These are phyloP conservation scores for Stictocephala bisonia DNA, from an alignment of 2,888 invertebrate species.

Conservation along the genomic window DNA sequence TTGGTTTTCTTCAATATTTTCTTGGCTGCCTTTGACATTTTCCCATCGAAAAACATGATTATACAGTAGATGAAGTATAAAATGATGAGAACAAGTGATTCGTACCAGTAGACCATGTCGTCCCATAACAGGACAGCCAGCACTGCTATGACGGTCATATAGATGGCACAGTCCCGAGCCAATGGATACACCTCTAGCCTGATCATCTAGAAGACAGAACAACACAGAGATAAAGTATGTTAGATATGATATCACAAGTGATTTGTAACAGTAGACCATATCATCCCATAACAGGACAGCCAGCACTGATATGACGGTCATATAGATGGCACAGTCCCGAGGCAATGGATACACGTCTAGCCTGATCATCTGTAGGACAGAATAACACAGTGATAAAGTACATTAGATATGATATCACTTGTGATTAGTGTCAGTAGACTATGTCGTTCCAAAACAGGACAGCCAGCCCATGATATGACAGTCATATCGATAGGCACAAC, in stretches of 20 bases:
- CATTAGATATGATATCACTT: too few species aligned
- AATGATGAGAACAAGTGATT: slow-evolving; percentile 77
- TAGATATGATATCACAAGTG: slow-evolving; percentile 69
- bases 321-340: slow-evolving; percentile 83
- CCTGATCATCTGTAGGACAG: slow-evolving; percentile 72
- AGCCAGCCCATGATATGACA: too few species aligned
- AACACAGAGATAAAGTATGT: neutral
- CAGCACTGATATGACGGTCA: slow-evolving; percentile 76
- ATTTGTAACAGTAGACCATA: slow-evolving; percentile 82
- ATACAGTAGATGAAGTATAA: slow-evolving; percentile 81
- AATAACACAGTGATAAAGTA: too few species aligned
- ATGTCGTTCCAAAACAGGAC: too few species aligned
- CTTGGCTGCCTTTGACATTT: slow-evolving; percentile 57
- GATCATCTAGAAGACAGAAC: slow-evolving; percentile 73
- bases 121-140: slow-evolving; percentile 83
- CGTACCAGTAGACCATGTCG: slow-evolving; percentile 81
- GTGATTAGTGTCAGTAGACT: too few species aligned
- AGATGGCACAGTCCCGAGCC: slow-evolving; percentile 82
- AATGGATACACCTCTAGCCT: slow-evolving; percentile 84
- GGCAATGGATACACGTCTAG: slow-evolving; percentile 85
- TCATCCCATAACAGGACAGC: slow-evolving; percentile 83
- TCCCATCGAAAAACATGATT: slow-evolving; percentile 70
- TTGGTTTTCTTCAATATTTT: slow-evolving; percentile 50
- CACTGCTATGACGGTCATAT: slow-evolving; percentile 76
- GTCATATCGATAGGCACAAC: too few species aligned